phyloP scores from a whole-genome alignment of 2,113 vertebrate species.

The Salminus brasiliensis region DNA sequence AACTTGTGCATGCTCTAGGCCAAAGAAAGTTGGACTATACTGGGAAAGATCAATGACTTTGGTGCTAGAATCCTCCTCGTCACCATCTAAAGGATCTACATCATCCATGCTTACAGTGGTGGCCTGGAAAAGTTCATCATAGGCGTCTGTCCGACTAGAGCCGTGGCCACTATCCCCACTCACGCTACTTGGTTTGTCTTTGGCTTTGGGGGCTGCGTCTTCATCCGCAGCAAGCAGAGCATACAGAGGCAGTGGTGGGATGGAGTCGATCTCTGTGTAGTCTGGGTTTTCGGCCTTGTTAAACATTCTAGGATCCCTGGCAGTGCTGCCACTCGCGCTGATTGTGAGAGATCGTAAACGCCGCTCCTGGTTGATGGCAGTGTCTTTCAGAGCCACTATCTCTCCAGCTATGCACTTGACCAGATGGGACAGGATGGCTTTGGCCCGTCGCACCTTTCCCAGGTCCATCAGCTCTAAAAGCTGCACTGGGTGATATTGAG shows the following conservation, averaged over 20 bases:
- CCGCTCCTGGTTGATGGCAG: conserved; percentile 77
- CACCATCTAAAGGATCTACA: conserved; percentile 74
- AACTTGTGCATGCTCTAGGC: conserved; percentile 93
- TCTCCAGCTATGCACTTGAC: conserved; percentile 98
- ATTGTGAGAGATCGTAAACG: conserved; percentile 89
- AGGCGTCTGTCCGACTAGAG: conserved; percentile 77
- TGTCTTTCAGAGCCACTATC: conserved; percentile 86
- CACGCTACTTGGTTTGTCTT: conserved; percentile 78
- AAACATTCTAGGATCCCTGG: conserved; percentile 88
- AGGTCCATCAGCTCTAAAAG: conserved; percentile 97
- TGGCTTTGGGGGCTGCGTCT: conserved; percentile 75
- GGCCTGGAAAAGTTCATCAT: conserved; percentile 91
- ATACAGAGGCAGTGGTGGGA: conserved; percentile 93
- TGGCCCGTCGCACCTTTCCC: conserved; percentile 90
- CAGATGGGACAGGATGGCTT: conserved; percentile 94
- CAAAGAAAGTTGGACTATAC: conserved; percentile 92
- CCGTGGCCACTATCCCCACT: conserved; percentile 78
- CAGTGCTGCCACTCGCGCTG: conserved; percentile 91
- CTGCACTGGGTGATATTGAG: conserved; percentile 96
- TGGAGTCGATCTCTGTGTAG: conserved; percentile 94
- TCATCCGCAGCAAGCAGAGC: conserved; percentile 93
- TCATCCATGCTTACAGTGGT: conserved; percentile 69
- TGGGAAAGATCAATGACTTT: conserved; percentile 93
- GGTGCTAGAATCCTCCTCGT: conserved; percentile 78
- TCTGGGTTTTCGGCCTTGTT: conserved; percentile 85